Evolutionary conservation across 2,797 vertebrate species (phyloP), one percentile per base, ranked within the genome.

Genomic region (Poeciliopsis presidionis): DNA sequence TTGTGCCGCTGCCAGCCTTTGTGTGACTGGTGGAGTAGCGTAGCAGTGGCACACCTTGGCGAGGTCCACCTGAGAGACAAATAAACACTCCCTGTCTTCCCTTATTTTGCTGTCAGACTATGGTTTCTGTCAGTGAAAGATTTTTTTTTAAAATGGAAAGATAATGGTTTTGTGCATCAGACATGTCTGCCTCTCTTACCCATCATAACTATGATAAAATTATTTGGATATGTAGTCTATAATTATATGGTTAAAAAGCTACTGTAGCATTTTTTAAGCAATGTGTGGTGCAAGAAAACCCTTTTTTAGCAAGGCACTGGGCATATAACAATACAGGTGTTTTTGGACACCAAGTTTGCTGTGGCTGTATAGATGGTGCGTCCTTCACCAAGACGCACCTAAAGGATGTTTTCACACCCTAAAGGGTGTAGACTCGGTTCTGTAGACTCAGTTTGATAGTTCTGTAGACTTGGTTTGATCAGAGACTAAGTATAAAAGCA

Each of bases 1-100:
- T 74, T 1, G 57, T 79, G 81, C 41, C 45, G 43, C 65, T 81
- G 73, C 80, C 82, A 82, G 81, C 76, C 82, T 89, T 90, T 88
- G 87, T 88, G 76, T 65, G 45, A 73, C 80, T 80, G 51, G 30
- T 73, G 25, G 67, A 74, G n/a, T 18, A 72, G 41, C n/a, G 25
- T 61, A 67, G 63, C 22, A 14, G 49, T 51, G 55, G 55, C 22
- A 14, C 22, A 69, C 78, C 59, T 71, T 74, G 45, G 65, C 43
- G 46, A 46, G 46, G 49, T 77, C 70, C 55, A 51, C 70, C 63
- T 11, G 20, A 79, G 36, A 72, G 63, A 55, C 80, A 76, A 39
- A 81, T 39, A 70, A 8, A 61, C 33, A 53, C 25, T 71, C 1
- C 7, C 72, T 41, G 36, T n/a, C 49, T 51, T 30, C 28, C 20